Percentiles rank a stretch among this genome's conserved stretches.
phyloP scores from a whole-genome alignment of 2,888 invertebrate species.

The Perithous albicinctus region DNA sequence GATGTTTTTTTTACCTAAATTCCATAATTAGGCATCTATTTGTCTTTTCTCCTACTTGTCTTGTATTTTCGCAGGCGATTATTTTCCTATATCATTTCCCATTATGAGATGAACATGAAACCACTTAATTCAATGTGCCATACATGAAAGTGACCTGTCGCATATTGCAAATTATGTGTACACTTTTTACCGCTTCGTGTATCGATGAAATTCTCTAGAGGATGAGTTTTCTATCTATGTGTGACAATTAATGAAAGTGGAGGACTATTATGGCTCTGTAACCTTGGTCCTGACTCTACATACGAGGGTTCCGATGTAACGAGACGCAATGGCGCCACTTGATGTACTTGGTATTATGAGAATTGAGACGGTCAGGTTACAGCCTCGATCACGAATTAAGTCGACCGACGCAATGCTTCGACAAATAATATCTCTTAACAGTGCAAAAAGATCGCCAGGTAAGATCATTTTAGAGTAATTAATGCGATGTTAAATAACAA shows the following conservation, averaged over 20 bases:
- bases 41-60: background rate
- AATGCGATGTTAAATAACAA: background rate
- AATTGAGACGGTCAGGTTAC: background rate
- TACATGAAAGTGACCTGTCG: background rate
- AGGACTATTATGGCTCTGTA: background rate
- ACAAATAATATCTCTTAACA: background rate
- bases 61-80: background rate
- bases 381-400: background rate
- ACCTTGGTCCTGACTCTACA: conserved; percentile 2
- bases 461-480: background rate
- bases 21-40: too few relatives aligned
- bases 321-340: background rate
- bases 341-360: background rate
- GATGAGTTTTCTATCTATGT: background rate
- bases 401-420: background rate
- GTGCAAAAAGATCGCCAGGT: background rate
- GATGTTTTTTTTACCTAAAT: too few relatives aligned
- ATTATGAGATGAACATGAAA: background rate
- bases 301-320: background rate
- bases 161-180: conserved; percentile 3
- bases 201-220: background rate
- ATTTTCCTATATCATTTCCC: background rate
- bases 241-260: conserved; percentile 16
- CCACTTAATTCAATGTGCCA: background rate
- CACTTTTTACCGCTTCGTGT: background rate